Conservation (phyloP, 2,797 vertebrate species). For the Toxotes lorentzi region DNA sequence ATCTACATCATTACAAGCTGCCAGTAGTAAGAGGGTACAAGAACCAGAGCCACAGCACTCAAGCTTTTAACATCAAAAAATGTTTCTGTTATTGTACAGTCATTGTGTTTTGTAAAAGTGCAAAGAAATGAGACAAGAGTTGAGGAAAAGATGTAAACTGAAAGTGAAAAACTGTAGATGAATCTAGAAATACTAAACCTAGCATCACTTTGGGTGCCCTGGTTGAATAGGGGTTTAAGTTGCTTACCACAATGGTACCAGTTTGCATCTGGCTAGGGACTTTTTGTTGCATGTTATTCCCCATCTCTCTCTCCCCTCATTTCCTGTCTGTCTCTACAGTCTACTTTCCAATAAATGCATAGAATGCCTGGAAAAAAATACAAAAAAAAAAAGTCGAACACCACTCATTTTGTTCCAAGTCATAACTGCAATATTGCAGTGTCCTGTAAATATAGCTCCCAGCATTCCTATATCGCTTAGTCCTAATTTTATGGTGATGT, state of each 20-base stretch:
- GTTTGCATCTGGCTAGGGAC: background rate
- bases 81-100: background rate
- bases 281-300: slow-evolving; percentile 18
- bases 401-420: slow-evolving; percentile 12
- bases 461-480: slow-evolving; percentile 8
- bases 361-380: background rate
- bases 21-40: background rate
- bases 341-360: background rate
- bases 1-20: background rate
- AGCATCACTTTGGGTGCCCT: background rate
- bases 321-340: background rate
- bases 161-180: background rate
- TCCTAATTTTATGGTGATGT: slow-evolving; percentile 35
- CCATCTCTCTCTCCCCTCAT: background rate
- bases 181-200: background rate
- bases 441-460: slow-evolving; percentile 16
- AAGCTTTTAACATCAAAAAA: background rate
- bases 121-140: background rate
- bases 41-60: background rate
- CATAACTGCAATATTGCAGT: background rate
- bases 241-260: background rate
- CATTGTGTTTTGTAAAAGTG: background rate
- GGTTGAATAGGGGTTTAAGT: background rate
- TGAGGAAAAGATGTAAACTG: background rate
- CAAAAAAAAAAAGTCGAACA: background rate